Evolutionary conservation across 2,797 vertebrate species (phyloP).

Genomic region (Eutrigla gurnardus): DNA sequence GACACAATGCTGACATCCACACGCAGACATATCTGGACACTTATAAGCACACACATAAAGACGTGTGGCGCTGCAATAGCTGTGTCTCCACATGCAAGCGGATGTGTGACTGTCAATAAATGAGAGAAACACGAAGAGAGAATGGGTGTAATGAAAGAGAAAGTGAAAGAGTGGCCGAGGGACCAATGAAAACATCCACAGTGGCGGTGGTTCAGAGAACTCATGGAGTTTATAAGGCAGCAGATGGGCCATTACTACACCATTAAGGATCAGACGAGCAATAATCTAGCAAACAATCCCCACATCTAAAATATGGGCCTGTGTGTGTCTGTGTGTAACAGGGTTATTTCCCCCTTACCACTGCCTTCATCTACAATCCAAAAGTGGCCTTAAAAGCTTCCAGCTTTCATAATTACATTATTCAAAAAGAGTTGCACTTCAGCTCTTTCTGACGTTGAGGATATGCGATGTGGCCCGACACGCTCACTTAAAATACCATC

Average conservation of each 20-base stretch:
- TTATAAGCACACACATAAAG: slow-evolving; percentile 1
- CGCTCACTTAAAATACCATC: background rate
- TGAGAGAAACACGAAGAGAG: slow-evolving; percentile 26
- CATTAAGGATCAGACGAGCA: slow-evolving; percentile 52
- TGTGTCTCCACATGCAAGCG: slow-evolving; percentile 13
- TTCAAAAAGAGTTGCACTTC: background rate
- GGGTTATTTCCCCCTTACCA: slow-evolving; percentile 8
- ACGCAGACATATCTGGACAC: background rate
- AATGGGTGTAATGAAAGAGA: slow-evolving; percentile 8
- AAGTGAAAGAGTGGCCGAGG: slow-evolving; percentile 7
- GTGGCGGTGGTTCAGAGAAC: slow-evolving; percentile 12
- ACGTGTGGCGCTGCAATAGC: slow-evolving; percentile 8
- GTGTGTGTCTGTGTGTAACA: slow-evolving; percentile 7
- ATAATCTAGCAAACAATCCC: slow-evolving; percentile 36
- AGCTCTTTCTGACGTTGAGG: slow-evolving; percentile 10
- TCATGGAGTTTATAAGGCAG: slow-evolving; percentile 21
- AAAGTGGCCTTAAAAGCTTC: slow-evolving; percentile 5
- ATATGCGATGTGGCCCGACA: background rate
- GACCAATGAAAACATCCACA: slow-evolving; percentile 10
- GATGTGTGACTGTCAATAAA: slow-evolving; percentile 35
- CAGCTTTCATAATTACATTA: slow-evolving; percentile 10
- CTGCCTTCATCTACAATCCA: slow-evolving; percentile 19
- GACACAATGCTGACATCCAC: slow-evolving; percentile 13
- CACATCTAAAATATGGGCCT: slow-evolving; percentile 18
- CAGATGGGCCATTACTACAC: slow-evolving; percentile 49